These are phyloP conservation scores for Nephrocerus scutellatus DNA, from an alignment of 2,888 invertebrate genomes.

Conservation along the genomic window DNA sequence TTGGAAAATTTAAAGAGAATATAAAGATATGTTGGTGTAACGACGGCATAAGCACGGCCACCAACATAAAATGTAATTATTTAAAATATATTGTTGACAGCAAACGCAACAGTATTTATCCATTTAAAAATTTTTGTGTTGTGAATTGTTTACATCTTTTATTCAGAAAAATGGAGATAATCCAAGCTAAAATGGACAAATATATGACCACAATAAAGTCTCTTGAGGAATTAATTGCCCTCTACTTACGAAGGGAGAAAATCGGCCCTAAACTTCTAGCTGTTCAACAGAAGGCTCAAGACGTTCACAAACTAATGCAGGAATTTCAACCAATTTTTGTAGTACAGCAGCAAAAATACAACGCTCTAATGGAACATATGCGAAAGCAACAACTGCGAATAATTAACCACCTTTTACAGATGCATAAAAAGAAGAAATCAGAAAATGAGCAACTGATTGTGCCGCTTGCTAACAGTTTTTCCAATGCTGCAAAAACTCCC, in stretches of 20 bases:
- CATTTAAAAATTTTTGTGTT: too few species aligned
- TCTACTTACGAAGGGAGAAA: constrained; percentile 27
- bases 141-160: too few species aligned
- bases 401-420: constrained; percentile 15
- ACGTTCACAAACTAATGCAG: constrained; percentile 21
- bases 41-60: background rate
- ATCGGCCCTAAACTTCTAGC: constrained; percentile 20
- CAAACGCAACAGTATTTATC: too few species aligned
- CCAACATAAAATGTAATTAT: background rate
- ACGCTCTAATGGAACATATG: constrained; percentile 24
- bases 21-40: background rate
- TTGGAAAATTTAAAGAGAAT: background rate
- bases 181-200: too few species aligned
- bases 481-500: too few species aligned
- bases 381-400: constrained; percentile 27
- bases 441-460: too few species aligned
- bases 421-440: background rate
- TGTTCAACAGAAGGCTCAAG: constrained; percentile 14
- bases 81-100: background rate
- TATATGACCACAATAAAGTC: background rate
- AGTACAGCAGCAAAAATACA: constrained; percentile 22
- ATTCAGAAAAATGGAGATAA: too few species aligned
- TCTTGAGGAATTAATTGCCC: constrained; percentile 22
- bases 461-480: too few species aligned
- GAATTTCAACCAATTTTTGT: too few species aligned